A percentile compares a stretch with the other conserved stretches of the same genome.
phyloP scores from a whole-genome alignment of 2,113 vertebrate species.

The Tragelaphus scriptus region DNA sequence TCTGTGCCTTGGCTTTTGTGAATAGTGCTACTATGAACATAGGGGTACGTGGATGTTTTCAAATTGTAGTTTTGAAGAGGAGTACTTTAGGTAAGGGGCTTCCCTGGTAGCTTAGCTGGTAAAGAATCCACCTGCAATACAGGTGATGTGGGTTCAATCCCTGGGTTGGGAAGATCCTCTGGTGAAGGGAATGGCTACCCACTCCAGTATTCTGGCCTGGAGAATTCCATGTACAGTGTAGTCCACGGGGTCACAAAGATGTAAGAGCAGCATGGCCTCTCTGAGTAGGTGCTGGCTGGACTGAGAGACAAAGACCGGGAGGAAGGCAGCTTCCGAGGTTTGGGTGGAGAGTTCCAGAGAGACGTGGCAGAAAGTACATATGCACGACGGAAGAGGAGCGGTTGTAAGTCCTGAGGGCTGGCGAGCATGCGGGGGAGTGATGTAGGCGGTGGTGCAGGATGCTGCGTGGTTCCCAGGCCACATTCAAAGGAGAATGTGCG shows the following conservation, averaged over 20 bases:
- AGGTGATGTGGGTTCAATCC: not conserved
- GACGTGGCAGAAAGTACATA: not conserved
- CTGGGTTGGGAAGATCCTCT: not conserved
- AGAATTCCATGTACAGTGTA: not conserved
- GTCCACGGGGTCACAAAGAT: rapidly evolving
- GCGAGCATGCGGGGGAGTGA: rapidly evolving
- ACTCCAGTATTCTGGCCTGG: not conserved
- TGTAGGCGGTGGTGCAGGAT: not conserved
- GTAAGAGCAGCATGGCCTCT: not conserved
- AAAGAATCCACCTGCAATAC: not conserved
- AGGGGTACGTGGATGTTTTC: not conserved
- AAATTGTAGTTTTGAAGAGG: not conserved
- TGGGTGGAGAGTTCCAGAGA: not conserved
- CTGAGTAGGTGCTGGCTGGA: not conserved
- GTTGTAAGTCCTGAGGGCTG: not conserved
- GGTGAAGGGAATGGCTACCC: not conserved
- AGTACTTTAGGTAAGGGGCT: not conserved
- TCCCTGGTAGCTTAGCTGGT: not conserved
- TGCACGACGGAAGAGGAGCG: not conserved
- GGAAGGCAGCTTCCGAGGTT: not conserved
- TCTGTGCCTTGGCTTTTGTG: not conserved
- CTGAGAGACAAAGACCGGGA: not conserved
- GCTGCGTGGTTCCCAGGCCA: too few species aligned
- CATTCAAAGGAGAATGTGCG: not conserved
- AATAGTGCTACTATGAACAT: not conserved